phyloP scores from a whole-genome alignment of 2,113 vertebrate genomes.

The Neofelis nebulosa region DNA sequence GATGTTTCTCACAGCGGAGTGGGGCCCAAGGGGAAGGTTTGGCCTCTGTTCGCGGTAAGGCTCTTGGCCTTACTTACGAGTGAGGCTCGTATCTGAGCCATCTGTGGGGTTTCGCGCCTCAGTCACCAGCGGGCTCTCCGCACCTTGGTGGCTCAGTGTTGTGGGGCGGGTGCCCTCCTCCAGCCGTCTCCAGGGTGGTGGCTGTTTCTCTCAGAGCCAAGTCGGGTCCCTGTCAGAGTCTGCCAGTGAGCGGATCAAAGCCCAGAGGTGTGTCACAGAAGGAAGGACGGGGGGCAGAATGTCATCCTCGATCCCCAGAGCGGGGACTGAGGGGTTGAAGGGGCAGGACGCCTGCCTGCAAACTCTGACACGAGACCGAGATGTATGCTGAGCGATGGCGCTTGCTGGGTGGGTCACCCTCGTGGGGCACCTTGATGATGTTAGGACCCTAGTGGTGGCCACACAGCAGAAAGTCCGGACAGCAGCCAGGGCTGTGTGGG shows the following conservation, averaged over 20 bases:
- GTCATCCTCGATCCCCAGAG: accelerated
- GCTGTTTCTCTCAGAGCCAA: neutral
- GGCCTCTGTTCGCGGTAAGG: neutral
- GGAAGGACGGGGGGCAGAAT: neutral
- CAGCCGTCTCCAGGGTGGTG: neutral
- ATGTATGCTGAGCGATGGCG: accelerated
- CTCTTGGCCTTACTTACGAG: too few relatives aligned
- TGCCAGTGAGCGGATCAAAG: neutral
- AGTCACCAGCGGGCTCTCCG: accelerated
- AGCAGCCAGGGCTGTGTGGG: neutral
- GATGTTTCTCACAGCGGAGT: neutral
- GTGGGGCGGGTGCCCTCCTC: accelerated
- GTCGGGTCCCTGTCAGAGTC: neutral
- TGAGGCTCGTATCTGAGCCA: accelerated
- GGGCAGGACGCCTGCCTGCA: accelerated
- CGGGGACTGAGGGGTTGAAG: accelerated
- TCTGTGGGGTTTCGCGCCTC: accelerated
- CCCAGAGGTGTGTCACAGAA: neutral
- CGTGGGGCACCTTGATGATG: neutral
- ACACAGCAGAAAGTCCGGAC: neutral
- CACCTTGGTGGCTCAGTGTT: neutral
- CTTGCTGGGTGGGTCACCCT: neutral
- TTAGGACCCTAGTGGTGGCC: neutral
- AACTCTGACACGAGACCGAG: accelerated
- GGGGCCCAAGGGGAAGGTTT: neutral